phyloP scores from a whole-genome alignment of 2,113 vertebrate genomes.

The Spilogale gracilis region DNA sequence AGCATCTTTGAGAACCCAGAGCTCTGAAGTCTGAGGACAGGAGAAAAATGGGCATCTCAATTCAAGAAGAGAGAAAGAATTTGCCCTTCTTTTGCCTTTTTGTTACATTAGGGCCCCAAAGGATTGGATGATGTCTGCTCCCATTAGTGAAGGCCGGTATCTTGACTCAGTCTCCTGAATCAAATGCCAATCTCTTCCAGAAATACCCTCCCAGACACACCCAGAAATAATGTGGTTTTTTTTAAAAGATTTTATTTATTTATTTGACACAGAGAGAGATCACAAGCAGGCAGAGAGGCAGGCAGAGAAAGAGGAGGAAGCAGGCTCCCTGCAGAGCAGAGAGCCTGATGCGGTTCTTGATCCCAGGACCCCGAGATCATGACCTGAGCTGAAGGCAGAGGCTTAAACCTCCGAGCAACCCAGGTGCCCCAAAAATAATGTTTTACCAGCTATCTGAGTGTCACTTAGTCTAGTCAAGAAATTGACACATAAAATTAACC shows the following conservation, averaged over 20 bases:
- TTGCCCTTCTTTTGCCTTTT: neutral
- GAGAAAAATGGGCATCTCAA: neutral
- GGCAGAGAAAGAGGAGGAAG: no score
- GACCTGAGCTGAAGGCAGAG: no score
- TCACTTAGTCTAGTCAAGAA: neutral
- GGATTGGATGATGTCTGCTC: rapidly evolving
- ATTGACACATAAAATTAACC: neutral
- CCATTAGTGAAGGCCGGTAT: neutral
- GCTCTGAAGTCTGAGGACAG: neutral
- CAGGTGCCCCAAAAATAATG: neutral
- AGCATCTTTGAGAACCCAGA: neutral
- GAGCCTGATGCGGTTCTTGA: no score
- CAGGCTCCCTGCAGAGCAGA: no score
- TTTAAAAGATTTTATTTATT: no score
- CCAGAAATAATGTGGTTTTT: neutral
- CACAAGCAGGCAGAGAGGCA: no score
- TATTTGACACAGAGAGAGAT: no score
- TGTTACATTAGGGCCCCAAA: neutral
- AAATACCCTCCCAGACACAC: neutral
- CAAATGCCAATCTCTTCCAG: neutral
- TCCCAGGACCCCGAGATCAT: no score
- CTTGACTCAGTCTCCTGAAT: neutral
- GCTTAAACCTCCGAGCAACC: no score
- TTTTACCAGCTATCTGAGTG: neutral
- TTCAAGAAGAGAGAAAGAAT: neutral